A percentile compares a stretch with the other conserved stretches of the same genome.
phyloP scores from a whole-genome alignment of 1,140 invertebrate species.

The Eriocheir sinensis region DNA sequence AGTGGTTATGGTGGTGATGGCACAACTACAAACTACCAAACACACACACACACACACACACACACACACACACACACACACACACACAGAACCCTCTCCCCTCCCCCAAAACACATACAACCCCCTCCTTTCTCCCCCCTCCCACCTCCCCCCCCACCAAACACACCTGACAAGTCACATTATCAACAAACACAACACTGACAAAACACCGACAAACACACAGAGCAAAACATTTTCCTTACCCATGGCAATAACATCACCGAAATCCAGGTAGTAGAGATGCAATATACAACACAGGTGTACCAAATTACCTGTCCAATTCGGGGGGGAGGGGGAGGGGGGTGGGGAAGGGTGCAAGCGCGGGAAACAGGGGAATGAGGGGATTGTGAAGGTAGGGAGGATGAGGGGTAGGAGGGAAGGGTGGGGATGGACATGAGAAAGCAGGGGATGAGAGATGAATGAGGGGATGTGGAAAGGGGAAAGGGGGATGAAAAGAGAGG shows the following conservation, averaged over 20 bases:
- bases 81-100: conserved; percentile 7
- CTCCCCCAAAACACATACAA: neutral
- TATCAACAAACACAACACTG: neutral
- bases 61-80: conserved; percentile 22
- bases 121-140: neutral
- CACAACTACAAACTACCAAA: no score
- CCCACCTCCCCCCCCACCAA: neutral
- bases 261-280: neutral
- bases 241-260: neutral
- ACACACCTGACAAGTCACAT: neutral
- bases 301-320: neutral
- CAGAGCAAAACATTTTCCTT: conserved; percentile 5
- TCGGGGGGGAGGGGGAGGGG: neutral
- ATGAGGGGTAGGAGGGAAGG: conserved; percentile 30
- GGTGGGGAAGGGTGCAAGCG: neutral
- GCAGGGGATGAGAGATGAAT: neutral
- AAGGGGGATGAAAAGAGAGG: no score
- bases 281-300: neutral
- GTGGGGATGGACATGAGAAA: conserved; percentile 52
- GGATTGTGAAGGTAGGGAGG: conserved; percentile 24
- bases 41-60: conserved; percentile 22
- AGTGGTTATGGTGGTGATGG: neutral
- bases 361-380: neutral
- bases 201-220: neutral
- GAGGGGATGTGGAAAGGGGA: neutral